Base-by-base conservation (phyloP, 1,140 invertebrate genomes). In the Solen grandis region DNA sequence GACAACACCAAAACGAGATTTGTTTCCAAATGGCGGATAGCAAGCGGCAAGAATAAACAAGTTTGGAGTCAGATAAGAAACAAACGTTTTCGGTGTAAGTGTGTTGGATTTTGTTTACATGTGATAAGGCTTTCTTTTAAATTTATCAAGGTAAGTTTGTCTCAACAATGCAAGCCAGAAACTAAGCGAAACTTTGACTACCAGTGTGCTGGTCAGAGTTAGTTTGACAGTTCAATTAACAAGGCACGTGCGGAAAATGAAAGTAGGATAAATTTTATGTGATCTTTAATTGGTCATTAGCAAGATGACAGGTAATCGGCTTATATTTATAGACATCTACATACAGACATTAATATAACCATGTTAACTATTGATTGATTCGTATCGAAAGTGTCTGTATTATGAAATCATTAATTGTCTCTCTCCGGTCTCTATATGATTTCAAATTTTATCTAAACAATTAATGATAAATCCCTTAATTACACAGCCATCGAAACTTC, bases 21-120 rank as follows among this genome's bases (percentile, higher is more conserved):
- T 78, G 38, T 57, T 69, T n/a, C 75, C 59, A 68, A 65, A 78
- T 78, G 75, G 75, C 75, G 75, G 75, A 78, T 46, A 31, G 3
- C 54, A 31, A 41, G 65, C 63, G 65, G 65, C 75, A 78, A 78
- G 75, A 54, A 69, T 78, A 78, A 78, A 78, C 75, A 78, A 78
- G 75, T 78, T 31, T n/a, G 29, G 59, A 5, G 38, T 8, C 36
- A n/a, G 41, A 36, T 68, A 60, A 25, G 22, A 78, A 78, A 68
- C n/a, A 27, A 46, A 66, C 57, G 46, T 66, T 66, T 78, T 41
- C 52, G 68, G n/a, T 19, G 46, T 35, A 57, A 78, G 75, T 78
- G 65, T 60, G 50, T 35, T 57, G 75, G 75, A 78, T 78, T n/a
- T 78, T 78, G 54, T 78, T 69, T 78, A 69, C 65, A 57, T 35